Evolutionary conservation across 1,140 invertebrate species (phyloP), one percentile per base, ranked within the genome.

Genomic region (Whitmania pigra): DNA sequence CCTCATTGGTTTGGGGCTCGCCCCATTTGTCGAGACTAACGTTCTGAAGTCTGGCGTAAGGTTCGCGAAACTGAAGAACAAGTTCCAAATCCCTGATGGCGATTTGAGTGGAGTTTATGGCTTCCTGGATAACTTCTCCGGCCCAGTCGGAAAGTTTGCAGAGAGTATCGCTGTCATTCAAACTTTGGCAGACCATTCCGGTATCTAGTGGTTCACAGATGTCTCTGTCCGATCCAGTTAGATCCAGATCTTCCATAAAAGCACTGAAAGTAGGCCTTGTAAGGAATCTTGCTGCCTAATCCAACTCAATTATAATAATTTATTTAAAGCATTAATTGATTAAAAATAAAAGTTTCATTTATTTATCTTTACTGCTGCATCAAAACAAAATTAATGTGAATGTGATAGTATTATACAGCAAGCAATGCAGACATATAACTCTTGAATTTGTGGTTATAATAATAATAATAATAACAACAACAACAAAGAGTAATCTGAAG

Each of bases 141-240:
- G 73, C 73, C 73, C 73, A 74, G 27, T 29, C 27, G n/a, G 71
- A 72, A 13, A 71, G 73, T 27, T 57, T 70, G 36, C 73, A 74
- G 18, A 74, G 70, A 15, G 36, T 27, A 40, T 68, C 66, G 66
- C 54, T 68, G 71, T 74, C 71, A 27, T 74, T 74, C 15, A 74
- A 67, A n/a, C 29, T 25, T 20, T 67, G 36, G 53, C 73, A 74
- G 29, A 74, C 71, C 22, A 54, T 29, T 27, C n/a, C 54, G 0
- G 63, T 74, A 53, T 74, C 73, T 40, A 74, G 73, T 0, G 70
- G 70, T 40, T 74, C 70, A 40, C 73, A 74, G 60, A 74, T 74
- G 73, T 74, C 71, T 67, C 67, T 36, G 25, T 74, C 73, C 15
- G 29, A 60, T 18, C 43, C 43, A 18, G 68, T 63, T 54, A 73